Evolutionary conservation across 2,797 vertebrate genomes (phyloP), one percentile per base, ranked within the genome.

Genomic region (Carcharodon carcharias): DNA sequence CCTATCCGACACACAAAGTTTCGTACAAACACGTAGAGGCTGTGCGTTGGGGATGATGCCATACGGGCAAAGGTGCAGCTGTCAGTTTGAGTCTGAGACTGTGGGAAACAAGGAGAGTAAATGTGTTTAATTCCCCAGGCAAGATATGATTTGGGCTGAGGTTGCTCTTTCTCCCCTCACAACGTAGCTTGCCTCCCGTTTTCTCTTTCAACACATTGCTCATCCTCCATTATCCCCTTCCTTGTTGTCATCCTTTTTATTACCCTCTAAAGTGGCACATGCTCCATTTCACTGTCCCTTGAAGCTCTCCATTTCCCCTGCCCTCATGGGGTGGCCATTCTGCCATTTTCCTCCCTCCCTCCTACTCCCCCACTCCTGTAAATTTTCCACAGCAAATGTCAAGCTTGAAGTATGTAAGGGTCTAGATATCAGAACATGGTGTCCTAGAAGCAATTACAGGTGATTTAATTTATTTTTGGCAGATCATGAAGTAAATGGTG

Each of bases 1-100:
- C 99, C 99, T n/a, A 99, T 99, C 88, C 99, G 98, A 97, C 99
- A 99, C 31, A 99, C 99, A 96, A 99, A 99, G 97, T 99, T 99
- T 96, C 99, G 98, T 97, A 99, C 98, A n/a, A 99, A 99, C 73
- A 99, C 99, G 0, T 99, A 99, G 1, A 99, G 98, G 97, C 99
- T 99, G 98, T 99, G 98, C 0, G 99, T 99, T 67, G 99, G 99
- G 5, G 99, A 99, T 2, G 98, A 99, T 96, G 99, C 98, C 97
- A 99, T 98, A n/a, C 99, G 97, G 6, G 99, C 98, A 21, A 98
- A 99, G 0, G 98, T 98, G 26, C 98, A 99, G 0, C 98, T 99
- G 96, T 99, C 99, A 87, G 98, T 98, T 96, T 99, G 99, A 96
- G 98, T 97, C 96, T 99, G 99, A 11, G 98, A 98, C 99, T 99